phyloP scores from a whole-genome alignment of 2,888 invertebrate genomes.

The Elegia similella region DNA sequence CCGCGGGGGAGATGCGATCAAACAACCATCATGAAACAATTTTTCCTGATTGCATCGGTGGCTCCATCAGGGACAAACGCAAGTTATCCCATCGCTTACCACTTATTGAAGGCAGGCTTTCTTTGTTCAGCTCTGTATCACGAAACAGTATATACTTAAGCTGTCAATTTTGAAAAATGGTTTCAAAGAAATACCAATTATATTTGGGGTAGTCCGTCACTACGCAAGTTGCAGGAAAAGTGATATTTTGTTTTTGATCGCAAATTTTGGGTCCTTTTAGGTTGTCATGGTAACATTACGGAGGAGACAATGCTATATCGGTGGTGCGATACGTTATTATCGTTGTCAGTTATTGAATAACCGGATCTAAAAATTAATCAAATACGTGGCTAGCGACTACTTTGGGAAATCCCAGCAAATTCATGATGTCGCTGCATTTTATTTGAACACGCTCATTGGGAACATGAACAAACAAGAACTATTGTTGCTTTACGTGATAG shows the following conservation, averaged over 20 bases:
- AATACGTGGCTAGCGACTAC: not conserved
- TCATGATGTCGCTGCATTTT: slow-evolving; percentile 23
- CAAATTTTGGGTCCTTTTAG: not conserved
- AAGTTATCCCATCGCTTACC: slow-evolving; percentile 11
- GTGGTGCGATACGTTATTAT: too few species aligned
- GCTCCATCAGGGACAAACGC: slow-evolving; percentile 8
- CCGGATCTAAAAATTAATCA: too few species aligned
- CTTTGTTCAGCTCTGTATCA: slow-evolving; percentile 24
- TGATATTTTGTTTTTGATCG: not conserved
- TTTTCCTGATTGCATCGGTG: not conserved
- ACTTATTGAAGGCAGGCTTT: slow-evolving; percentile 24
- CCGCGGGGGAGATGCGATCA: not conserved
- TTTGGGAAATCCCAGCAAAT: slow-evolving; percentile 22
- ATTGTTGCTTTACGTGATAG: slow-evolving; percentile 29
- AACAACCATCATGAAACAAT: not conserved
- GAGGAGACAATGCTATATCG: too few species aligned
- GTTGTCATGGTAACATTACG: not conserved
- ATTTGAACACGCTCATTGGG: slow-evolving; percentile 19
- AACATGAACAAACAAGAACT: slow-evolving; percentile 18
- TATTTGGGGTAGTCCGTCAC: slow-evolving; percentile 15
- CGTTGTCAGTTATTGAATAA: too few species aligned
- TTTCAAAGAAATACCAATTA: slow-evolving; percentile 23
- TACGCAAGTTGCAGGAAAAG: not conserved
- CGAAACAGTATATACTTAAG: slow-evolving; percentile 26
- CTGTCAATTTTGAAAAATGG: slow-evolving; percentile 27